Evolutionary conservation across 2,797 vertebrate species (phyloP), one percentile per base, ranked within the genome.

Genomic region (Mastacembelus armatus): DNA sequence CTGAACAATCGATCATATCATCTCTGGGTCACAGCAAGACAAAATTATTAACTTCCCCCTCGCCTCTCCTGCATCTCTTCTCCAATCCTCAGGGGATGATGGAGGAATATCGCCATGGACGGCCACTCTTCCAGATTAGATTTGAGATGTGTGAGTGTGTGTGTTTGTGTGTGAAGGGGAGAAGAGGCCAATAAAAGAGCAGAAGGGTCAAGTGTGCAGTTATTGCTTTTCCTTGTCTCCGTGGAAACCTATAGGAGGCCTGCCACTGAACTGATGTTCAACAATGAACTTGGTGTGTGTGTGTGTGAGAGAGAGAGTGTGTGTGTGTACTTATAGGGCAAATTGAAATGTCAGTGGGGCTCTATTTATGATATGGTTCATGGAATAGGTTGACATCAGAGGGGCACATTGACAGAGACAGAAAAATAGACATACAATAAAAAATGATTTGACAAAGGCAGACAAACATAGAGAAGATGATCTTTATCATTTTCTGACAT

Each of bases 141-240:
- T 92, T 90, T 81, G 84, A 86, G 83, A 80, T 85, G 79, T 80
- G 77, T 26, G 69, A 21, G 66, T 65, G 69, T 71, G 68, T 74
- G 66, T 72, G 50, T 60, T 38, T 74, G 66, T 65, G 80, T 55
- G 79, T 35, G 70, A 83, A 81, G 77, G 68, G 67, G 73, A 73
- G 78, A 84, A 66, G 54, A 81, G 83, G 83, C 85, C 82, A 89
- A 83, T 87, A 84, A 89, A 82, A 76, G 89, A 89, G 85, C 85
- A 83, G 56, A 65, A 71, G 85, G 92, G 90, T 93, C 86, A 92
- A 92, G 87, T 89, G 86, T 84, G 78, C 74, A 83, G 85, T 91
- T 93, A 93, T 93, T 93, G 90, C 90, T 91, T 92, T 92, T 87
- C 77, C 85, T 77, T 39, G 70, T 90, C 84, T 87, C 84, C 42